Evolutionary conservation across 2,888 invertebrate genomes (phyloP), one percentile per base, ranked within the genome.

Genomic region (Ethmia dodecea): DNA sequence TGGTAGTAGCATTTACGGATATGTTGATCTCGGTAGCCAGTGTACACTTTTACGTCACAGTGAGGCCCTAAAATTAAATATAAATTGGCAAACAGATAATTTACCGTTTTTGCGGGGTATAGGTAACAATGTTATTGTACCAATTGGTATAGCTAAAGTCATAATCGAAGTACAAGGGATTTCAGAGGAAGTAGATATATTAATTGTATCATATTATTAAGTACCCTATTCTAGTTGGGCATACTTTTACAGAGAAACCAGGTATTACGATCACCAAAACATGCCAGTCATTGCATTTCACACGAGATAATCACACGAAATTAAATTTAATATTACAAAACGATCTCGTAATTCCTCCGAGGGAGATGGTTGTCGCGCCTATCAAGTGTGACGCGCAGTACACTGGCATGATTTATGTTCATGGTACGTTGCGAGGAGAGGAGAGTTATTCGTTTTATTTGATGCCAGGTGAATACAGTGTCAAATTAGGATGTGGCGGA

Each of bases 1-100:
- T 29, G 37, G 32, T 12, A 22, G 12, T 1, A 3, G 13, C 2
- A 25, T 28, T 1, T 9, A 24, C 13, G 35, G 38, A 5, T 42
- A 37, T 30, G 27, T 46, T 3, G 46, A 46, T 24, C 30, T 46
- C 5, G 46, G 46, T 9, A 46, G 46, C 24, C 32, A 46, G 28
- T 43, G 43, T 14, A 36, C 41, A 1, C 13, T 46, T 3, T 22
- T 43, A 9, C 30, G 24, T n/a, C 4, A 1, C 3, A 32, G 34
- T 11, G 20, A 14, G 11, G 40, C 32, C 9, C 3, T 13, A 6
- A 28, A 33, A 12, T 13, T 36, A 11, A 16, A 31, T 18, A 11
- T 35, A 13, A 20, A 12, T 4, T 27, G 20, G 8, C 5, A 3
- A 14, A 24, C 5, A 1, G 13, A 25, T 6, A 13, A 33, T 4